These are phyloP conservation scores for Heterotis niloticus DNA, from an alignment of 2,113 vertebrate species.

Conservation along the genomic window DNA sequence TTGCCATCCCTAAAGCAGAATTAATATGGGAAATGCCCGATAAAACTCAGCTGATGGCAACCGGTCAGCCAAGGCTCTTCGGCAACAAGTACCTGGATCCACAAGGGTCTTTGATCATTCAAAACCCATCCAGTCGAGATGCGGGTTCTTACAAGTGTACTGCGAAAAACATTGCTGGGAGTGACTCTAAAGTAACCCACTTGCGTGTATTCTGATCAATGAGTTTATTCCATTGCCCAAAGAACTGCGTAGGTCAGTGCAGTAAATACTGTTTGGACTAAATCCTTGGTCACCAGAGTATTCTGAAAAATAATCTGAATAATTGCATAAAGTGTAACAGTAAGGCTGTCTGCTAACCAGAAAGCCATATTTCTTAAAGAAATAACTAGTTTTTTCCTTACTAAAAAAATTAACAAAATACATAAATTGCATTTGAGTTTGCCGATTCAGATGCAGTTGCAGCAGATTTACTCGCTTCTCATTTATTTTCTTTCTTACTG, in stretches of 20 bases:
- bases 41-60: conserved; percentile 64
- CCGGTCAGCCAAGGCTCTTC: conserved; percentile 71
- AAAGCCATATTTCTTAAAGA: neutral
- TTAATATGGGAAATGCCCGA: conserved; percentile 85
- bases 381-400: neutral
- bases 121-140: conserved; percentile 71
- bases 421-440: neutral
- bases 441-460: conserved; percentile 6
- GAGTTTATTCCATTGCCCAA: conserved; percentile 42
- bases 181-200: conserved; percentile 78
- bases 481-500: conserved; percentile 24
- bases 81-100: conserved; percentile 85
- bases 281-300: conserved; percentile 36
- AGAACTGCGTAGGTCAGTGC: conserved; percentile 52
- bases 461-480: conserved; percentile 24
- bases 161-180: conserved; percentile 78
- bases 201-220: conserved; percentile 75
- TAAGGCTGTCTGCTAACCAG: conserved; percentile 21
- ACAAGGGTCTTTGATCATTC: conserved; percentile 80
- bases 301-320: neutral
- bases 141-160: conserved; percentile 82
- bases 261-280: conserved; percentile 45
- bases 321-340: conserved; percentile 16
- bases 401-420: conserved; percentile 5
- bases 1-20: conserved; percentile 74